Conservation (phyloP, 2,113 vertebrate species). For the Nannospalax galili region DNA sequence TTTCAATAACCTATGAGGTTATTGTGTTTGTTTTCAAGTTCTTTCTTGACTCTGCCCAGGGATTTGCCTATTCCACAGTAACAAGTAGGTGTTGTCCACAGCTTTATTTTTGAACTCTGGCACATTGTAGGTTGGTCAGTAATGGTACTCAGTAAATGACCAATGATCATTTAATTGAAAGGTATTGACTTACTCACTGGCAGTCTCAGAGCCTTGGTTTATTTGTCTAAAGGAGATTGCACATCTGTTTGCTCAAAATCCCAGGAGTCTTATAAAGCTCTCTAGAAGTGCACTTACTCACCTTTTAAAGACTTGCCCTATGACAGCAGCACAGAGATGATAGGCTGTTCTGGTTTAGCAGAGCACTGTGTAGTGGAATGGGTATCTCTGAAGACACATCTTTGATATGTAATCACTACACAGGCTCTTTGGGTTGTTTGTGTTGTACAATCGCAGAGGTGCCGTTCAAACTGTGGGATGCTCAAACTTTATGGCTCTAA, state of each 20-base stretch:
- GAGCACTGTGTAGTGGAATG: no score
- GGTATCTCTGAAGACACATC: neutral
- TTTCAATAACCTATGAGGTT: slow-evolving; percentile 10
- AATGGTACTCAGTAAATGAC: neutral
- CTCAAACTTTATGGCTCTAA: neutral
- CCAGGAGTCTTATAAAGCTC: neutral
- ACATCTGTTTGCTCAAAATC: neutral
- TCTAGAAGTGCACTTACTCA: neutral
- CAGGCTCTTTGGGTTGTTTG: neutral
- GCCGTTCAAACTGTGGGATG: neutral
- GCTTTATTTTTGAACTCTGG: neutral
- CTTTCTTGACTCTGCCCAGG: neutral
- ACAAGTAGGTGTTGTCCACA: fast-evolving
- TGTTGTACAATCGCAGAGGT: neutral
- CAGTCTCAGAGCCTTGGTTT: neutral
- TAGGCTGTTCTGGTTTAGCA: neutral
- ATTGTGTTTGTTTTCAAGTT: neutral
- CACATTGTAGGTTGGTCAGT: neutral
- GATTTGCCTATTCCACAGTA: neutral
- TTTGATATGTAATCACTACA: neutral
- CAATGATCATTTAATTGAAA: neutral
- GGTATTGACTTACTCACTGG: neutral
- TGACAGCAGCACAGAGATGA: neutral
- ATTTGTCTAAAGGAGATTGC: neutral
- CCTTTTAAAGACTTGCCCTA: neutral